Base-by-base conservation (phyloP, 2,888 invertebrate genomes). In the Polydrusus cervinus region DNA sequence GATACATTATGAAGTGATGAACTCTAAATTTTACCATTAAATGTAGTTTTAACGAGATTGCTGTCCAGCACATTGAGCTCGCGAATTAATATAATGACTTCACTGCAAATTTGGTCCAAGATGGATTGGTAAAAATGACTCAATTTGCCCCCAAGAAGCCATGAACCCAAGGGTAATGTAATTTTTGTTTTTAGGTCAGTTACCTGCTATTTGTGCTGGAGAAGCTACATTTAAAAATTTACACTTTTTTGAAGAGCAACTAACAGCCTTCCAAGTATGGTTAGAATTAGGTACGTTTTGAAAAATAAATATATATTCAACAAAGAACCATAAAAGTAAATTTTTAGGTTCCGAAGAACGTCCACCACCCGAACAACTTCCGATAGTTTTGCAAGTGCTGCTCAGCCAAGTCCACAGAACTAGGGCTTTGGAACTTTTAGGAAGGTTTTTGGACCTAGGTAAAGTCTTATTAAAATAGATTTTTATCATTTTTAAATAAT, bases 191-290 rank as follows among this genome's bases (percentile, higher is more conserved):
- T 30, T 57, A 68, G 93, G 95, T 73, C 98, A 98, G 87, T 89
- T 98, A 82, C 96, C 96, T 74, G 91, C 90, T 68, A 92, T 95
- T 83, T 86, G 94, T 79, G 90, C 91, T 53, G 88, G 89, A 16
- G 89, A 89, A 60, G 89, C 89, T 73, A 89, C 89, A 10, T 94
- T 93, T 85, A 88, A 89, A 34, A 95, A 96, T 88, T 92, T 97
- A 83, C 93, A 95, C 30, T 99, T 99, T 90, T 99, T 99, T 87
- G 95, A 98, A 85, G 97, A 99, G 85, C 99, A 99, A 88, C 90
- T 99, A 75, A 97, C 97, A 55, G 99, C 99, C 57, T 99, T 99
- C 89, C 95, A 98, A 88, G 96, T 97, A 55, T 97, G 97, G 97
- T 89, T 98, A 60, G 92, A 93, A 74, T 90, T 95, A 75, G 96